phyloP scores from a whole-genome alignment of 2,113 vertebrate species.

The Macroglossus sobrinus region DNA sequence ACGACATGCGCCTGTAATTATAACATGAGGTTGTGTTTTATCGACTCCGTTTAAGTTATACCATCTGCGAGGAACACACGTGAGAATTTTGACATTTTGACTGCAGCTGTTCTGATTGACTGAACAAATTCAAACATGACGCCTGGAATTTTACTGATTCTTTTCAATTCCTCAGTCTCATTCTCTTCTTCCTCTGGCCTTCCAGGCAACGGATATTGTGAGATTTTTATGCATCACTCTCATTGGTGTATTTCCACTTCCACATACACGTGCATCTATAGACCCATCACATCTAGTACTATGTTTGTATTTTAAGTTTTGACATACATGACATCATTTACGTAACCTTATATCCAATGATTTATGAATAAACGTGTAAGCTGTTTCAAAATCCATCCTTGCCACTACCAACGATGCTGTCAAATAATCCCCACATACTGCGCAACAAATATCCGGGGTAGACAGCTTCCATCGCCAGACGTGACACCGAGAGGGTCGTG shows the following conservation, averaged over 20 bases:
- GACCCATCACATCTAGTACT: not conserved
- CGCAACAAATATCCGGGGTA: no score
- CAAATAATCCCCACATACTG: not conserved
- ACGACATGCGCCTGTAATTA: rapidly evolving
- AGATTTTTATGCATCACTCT: not conserved
- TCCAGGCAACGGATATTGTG: not conserved
- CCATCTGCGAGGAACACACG: not conserved
- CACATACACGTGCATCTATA: not conserved
- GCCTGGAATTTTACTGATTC: not conserved
- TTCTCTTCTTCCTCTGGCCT: not conserved
- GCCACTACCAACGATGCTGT: not conserved
- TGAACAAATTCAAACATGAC: not conserved
- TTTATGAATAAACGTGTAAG: not conserved
- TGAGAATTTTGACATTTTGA: not conserved
- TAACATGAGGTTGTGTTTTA: no score
- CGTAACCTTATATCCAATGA: not conserved
- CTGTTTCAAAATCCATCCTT: not conserved
- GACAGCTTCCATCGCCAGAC: not conserved
- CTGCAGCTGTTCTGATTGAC: not conserved
- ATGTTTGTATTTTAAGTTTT: not conserved
- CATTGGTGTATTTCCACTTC: not conserved
- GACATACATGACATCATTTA: not conserved
- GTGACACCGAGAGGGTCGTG: rapidly evolving
- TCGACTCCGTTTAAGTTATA: not conserved
- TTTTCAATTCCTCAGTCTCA: not conserved